A percentile compares a stretch with the other conserved stretches of the same genome.
Conservation (phyloP, 2,113 vertebrate species). For the Paracyprichromis sp. region DNA sequence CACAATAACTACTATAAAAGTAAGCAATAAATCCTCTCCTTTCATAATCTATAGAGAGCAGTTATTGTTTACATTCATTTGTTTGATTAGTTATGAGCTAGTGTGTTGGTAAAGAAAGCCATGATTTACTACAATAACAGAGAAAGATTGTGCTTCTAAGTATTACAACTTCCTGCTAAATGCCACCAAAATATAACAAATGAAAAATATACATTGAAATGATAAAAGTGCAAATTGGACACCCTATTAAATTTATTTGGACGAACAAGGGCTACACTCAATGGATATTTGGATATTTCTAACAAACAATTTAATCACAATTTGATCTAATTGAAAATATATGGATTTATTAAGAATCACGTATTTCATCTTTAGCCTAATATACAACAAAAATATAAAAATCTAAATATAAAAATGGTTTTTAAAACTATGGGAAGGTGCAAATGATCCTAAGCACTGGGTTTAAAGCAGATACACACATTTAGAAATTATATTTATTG, state of each 20-base stretch:
- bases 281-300: neutral
- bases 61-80: neutral
- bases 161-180: neutral
- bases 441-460: neutral
- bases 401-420: neutral
- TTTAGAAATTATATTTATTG: neutral
- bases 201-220: neutral
- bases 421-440: neutral
- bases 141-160: neutral
- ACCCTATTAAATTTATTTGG: neutral
- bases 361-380: neutral
- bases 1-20: neutral
- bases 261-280: neutral
- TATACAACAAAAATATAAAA: neutral
- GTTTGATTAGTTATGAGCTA: neutral
- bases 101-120: neutral
- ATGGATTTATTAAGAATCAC: neutral
- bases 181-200: neutral
- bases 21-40: neutral
- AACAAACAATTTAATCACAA: neutral
- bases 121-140: neutral
- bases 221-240: neutral
- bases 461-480: neutral
- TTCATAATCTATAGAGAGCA: neutral
- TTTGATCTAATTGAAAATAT: neutral